A percentile compares a stretch with the other conserved stretches of the same genome.
Evolutionary conservation across 1,140 invertebrate species (phyloP).

Genomic region (Drosophila cardini): DNA sequence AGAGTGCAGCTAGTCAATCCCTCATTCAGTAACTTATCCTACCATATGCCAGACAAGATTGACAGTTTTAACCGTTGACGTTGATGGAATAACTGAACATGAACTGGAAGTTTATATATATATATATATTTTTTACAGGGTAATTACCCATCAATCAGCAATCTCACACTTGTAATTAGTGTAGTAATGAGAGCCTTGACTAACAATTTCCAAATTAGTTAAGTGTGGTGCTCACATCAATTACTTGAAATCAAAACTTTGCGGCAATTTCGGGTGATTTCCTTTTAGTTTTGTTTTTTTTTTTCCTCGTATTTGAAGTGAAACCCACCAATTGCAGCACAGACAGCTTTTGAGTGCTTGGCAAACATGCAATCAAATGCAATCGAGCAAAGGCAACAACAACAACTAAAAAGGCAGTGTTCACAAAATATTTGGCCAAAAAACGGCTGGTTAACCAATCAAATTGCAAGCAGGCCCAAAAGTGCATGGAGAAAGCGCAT

Average conservation of each 20-base stretch:
- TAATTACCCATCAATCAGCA: conserved; percentile 63
- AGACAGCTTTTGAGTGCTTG: conserved; percentile 43
- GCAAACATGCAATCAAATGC: conserved; percentile 81
- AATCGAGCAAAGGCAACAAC: conserved; percentile 60
- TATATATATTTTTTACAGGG: conserved; percentile 1
- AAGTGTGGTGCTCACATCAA: conserved; percentile 38
- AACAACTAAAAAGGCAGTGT: conserved; percentile 22
- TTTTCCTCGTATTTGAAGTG: conserved; percentile 9
- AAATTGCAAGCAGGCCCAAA: conserved; percentile 79
- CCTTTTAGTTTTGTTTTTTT: conserved; percentile 29
- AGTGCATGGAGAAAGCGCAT: conserved; percentile 79
- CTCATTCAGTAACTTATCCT: background rate
- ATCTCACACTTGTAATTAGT: conserved; percentile 67
- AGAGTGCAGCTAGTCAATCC: background rate
- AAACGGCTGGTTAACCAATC: conserved; percentile 68
- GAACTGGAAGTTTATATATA: background rate
- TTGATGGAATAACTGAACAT: conserved; percentile 22
- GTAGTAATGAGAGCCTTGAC: conserved; percentile 37
- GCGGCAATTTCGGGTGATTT: conserved; percentile 62
- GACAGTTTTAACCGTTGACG: conserved; percentile 15
- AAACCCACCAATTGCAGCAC: conserved; percentile 66
- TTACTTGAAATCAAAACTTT: conserved; percentile 39
- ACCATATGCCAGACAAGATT: conserved; percentile 5
- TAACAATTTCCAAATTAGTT: conserved; percentile 19
- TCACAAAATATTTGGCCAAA: conserved; percentile 66